A percentile compares a stretch with the other conserved stretches of the same genome.
phyloP scores from a whole-genome alignment of 2,888 invertebrate species.

The Sclerodermus sp. region DNA sequence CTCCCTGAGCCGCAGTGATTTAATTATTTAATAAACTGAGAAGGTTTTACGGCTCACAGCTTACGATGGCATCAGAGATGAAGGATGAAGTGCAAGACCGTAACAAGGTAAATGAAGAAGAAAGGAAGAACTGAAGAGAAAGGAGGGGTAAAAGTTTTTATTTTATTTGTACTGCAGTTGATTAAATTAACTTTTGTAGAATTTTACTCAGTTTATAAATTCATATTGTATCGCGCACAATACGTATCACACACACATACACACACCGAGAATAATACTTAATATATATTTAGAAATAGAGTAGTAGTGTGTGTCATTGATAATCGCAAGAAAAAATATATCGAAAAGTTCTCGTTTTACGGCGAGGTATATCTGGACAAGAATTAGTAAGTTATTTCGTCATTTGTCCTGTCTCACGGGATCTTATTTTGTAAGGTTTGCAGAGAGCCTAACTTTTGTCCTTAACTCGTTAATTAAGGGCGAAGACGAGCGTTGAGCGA shows the following conservation, averaged over 20 bases:
- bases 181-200: neutral
- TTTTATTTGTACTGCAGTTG: constrained; percentile 1
- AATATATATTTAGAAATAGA: no score
- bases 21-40: constrained; percentile 40
- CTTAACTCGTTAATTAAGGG: constrained; percentile 46
- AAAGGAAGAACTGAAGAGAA: neutral
- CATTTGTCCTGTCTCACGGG: constrained; percentile 36
- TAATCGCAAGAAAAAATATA: no score
- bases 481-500: constrained; percentile 30
- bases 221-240: no score
- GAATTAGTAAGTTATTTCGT: constrained; percentile 43
- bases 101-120: constrained; percentile 8
- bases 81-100: constrained; percentile 3
- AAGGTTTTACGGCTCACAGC: constrained; percentile 13
- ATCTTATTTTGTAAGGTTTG: constrained; percentile 42
- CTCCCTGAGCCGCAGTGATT: constrained; percentile 23
- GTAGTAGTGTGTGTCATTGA: no score
- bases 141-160: constrained; percentile 8
- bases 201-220: no score
- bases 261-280: no score
- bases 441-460: constrained; percentile 40
- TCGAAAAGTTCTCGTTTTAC: constrained; percentile 28
- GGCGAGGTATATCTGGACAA: constrained; percentile 23
- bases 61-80: constrained; percentile 4
- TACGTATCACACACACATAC: no score